Base-by-base conservation (phyloP, 2,888 invertebrate genomes). In the Phymatocera aterrima region DNA sequence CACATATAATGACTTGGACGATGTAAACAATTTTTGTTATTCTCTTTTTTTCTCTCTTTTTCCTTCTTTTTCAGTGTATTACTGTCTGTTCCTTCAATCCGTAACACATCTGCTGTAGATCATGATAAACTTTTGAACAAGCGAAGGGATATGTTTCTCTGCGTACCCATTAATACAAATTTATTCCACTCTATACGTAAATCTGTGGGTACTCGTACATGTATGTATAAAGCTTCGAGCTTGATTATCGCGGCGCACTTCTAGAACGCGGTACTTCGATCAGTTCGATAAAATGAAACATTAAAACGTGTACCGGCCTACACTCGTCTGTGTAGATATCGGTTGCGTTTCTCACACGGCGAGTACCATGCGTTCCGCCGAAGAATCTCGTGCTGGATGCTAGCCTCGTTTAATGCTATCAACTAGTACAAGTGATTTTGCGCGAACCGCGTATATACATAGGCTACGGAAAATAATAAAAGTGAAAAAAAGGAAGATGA, bases 401-500 rank as follows among this genome's bases (percentile, higher is more conserved):
- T 37, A 64, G 61, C 61, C 61, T 64, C 34, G 61, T 64, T 64
- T 18, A 34, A 37, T 21, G 61, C 61, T 64, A 64, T 64, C 61
- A 64, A 21, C 72, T 43, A 31, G 18, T 51, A 72, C 72, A 72
- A 72, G 72, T 72, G 72, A 72, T 72, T 51, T 72, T 34, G 72
- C 51, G 72, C 72, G 68, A 40, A 68, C 40, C 68, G 28, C 21
- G 68, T 68, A 34, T 48, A 34, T 28, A 12, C n/a, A 51, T 72
- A 72, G 48, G 34, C n/a, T 18, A 10, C 18, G 51, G 8, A 31
- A 31, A 34, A 8, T 15, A 51, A 43, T 12, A 18, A 31, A 21
- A 18, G 46, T 28, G 5, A 43, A 21, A 12, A 28, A 3, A 43
- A 43, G 43, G 4, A 28, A 51, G 10, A 24, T n/a, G n/a, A 68